phyloP scores from a whole-genome alignment of 2,113 vertebrate genomes.

The Callipepla squamata region DNA sequence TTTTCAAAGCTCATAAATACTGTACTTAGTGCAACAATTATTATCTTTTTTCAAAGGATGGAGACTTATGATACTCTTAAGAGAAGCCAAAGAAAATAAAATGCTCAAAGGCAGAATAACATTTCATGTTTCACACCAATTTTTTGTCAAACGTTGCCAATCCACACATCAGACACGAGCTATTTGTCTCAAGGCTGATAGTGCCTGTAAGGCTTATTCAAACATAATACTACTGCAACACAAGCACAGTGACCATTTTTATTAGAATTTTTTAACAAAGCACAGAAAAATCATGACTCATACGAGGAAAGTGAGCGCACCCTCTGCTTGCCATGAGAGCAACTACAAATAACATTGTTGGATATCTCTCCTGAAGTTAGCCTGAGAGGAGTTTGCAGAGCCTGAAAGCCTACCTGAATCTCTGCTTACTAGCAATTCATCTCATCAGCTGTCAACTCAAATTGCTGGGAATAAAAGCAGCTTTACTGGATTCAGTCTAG shows the following conservation, averaged over 20 bases:
- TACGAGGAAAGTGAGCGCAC: not conserved
- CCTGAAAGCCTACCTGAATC: not conserved
- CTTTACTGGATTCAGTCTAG: not conserved
- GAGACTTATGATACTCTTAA: not conserved
- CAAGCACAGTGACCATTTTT: not conserved
- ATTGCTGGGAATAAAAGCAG: not conserved
- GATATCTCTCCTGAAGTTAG: not conserved
- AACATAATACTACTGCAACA: not conserved
- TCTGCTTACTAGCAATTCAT: not conserved
- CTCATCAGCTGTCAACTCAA: not conserved
- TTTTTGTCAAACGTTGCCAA: not conserved
- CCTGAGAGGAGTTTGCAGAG: not conserved
- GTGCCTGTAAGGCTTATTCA: not conserved
- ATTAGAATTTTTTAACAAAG: not conserved
- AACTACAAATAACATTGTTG: not conserved
- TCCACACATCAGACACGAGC: not conserved
- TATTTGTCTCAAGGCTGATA: slow-evolving; percentile 7
- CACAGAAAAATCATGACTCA: not conserved
- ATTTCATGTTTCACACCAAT: not conserved
- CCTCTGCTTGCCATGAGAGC: not conserved
- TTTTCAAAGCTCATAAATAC: not conserved
- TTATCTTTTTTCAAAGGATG: not conserved
- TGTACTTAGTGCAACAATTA: not conserved
- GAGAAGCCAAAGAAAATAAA: not conserved
- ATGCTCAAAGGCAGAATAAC: not conserved